phyloP scores from a whole-genome alignment of 2,113 vertebrate genomes.

The Oncorhynchus mykiss region DNA sequence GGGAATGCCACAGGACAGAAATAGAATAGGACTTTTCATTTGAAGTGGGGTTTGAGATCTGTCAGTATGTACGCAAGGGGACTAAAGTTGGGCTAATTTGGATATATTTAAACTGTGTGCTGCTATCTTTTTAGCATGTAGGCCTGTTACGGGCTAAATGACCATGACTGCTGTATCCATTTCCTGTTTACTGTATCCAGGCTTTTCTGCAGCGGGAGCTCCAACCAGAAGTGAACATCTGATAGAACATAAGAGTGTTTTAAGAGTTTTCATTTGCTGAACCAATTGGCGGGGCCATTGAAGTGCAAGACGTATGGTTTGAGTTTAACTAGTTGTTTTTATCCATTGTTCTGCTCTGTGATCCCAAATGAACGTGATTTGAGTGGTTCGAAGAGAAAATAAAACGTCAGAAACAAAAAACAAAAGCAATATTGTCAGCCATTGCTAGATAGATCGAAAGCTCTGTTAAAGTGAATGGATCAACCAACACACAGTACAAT shows the following conservation, averaged over 20 bases:
- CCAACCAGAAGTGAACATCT: not conserved
- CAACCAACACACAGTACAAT: slow-evolving; percentile 20
- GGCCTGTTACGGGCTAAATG: not conserved
- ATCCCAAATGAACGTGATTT: not conserved
- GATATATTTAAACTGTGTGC: not conserved
- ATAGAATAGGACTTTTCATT: slow-evolving; percentile 14
- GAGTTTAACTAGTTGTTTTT: no score
- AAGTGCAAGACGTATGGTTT: not conserved
- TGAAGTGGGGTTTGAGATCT: slow-evolving; percentile 37
- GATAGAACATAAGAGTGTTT: not conserved
- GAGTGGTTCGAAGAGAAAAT: not conserved
- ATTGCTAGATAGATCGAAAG: slow-evolving; percentile 27
- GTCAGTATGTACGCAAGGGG: not conserved
- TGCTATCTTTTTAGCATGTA: not conserved
- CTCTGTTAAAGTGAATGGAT: slow-evolving; percentile 18
- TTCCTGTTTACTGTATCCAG: not conserved
- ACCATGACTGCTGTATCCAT: not conserved
- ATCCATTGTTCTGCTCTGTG: not conserved
- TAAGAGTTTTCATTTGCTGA: not conserved
- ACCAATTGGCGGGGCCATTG: not conserved
- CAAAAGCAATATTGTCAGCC: slow-evolving; percentile 30
- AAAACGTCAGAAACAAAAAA: not conserved
- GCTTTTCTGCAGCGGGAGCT: not conserved
- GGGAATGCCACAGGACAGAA: slow-evolving; percentile 15
- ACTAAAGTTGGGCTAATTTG: not conserved